A percentile compares a stretch with the other conserved stretches of the same genome.
These are phyloP conservation scores for Puffinus mauretanicus DNA, from an alignment of 2,113 vertebrate species.

Conservation along the genomic window DNA sequence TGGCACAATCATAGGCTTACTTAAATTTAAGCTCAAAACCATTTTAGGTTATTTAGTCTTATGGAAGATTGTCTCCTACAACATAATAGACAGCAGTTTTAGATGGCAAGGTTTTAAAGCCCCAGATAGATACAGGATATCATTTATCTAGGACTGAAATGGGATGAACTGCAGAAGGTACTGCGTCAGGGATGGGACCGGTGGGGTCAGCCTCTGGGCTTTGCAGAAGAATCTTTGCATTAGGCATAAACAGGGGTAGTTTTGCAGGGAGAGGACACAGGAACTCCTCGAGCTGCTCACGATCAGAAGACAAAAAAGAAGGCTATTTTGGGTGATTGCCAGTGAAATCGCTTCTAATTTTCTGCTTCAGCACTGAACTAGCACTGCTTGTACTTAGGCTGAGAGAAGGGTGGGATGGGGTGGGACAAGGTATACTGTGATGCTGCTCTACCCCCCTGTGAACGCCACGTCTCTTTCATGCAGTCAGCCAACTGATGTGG, in stretches of 20 bases:
- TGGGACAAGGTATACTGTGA: background rate
- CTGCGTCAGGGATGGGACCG: fast-evolving
- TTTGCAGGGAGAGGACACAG: background rate
- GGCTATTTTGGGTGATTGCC: background rate
- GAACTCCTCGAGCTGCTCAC: background rate
- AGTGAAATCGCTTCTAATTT: background rate
- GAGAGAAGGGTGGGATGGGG: background rate
- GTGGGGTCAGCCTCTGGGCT: background rate
- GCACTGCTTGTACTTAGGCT: background rate
- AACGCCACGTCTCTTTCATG: background rate
- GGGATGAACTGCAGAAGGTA: background rate
- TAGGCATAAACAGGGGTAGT: background rate
- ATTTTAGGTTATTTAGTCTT: background rate
- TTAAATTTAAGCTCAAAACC: background rate
- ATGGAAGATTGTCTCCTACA: background rate
- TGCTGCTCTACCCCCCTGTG: background rate
- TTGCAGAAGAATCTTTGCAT: background rate
- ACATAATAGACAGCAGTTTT: background rate
- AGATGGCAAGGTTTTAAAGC: background rate
- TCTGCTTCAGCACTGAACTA: background rate
- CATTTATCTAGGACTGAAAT: background rate
- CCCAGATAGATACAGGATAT: background rate
- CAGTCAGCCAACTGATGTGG: background rate
- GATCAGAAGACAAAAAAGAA: background rate
- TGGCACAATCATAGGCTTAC: background rate